phyloP scores from a whole-genome alignment of 2,113 vertebrate genomes.

The Ia io region DNA sequence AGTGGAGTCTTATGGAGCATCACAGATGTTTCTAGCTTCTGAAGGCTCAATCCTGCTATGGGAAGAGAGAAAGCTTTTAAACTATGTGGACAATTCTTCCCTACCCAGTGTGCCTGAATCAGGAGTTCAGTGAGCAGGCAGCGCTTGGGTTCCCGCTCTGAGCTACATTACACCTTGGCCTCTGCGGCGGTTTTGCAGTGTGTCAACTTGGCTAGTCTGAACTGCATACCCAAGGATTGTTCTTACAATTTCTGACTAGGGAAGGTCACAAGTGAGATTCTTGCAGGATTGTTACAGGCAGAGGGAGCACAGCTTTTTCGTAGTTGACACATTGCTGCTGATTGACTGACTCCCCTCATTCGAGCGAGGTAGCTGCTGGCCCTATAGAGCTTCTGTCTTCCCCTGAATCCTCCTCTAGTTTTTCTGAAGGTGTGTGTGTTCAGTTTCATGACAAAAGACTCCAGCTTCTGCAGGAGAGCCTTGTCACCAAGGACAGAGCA shows the following conservation, averaged over 20 bases:
- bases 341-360: not conserved
- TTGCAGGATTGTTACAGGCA: not conserved
- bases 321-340: not conserved
- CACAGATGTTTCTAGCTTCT: not conserved
- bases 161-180: not conserved
- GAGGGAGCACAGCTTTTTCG: not conserved
- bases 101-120: not conserved
- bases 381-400: not conserved
- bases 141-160: not conserved
- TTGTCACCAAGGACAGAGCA: not conserved
- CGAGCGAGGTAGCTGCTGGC: not conserved
- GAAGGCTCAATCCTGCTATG: not conserved
- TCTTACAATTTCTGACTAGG: not conserved
- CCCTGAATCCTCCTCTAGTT: not conserved
- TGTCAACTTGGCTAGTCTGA: not conserved
- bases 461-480: not conserved
- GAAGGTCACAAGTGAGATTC: not conserved
- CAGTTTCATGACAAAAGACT: not conserved
- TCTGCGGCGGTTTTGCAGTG: not conserved
- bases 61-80: not conserved
- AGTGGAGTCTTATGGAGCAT: not conserved
- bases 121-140: not conserved
- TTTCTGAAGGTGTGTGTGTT: not conserved
- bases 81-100: not conserved
- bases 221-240: not conserved